Evolutionary conservation across 2,797 vertebrate genomes (phyloP), one percentile per base, ranked within the genome.

Genomic region (Toxotes lorentzi): DNA sequence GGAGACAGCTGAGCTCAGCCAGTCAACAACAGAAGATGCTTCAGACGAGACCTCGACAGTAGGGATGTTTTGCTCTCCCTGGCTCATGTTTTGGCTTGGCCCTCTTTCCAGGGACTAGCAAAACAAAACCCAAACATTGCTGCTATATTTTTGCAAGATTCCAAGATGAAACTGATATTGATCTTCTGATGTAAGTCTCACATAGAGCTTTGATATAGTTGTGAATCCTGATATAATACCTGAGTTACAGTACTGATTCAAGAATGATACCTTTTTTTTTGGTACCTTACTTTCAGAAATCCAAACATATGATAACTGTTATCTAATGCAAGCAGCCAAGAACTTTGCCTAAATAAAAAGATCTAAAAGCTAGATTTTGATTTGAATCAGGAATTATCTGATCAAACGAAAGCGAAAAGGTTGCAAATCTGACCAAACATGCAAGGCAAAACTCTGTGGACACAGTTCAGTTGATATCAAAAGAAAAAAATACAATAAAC

Each of bases 1-100:
- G 68, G 24, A 78, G 91, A 92, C 91, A 93, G 82, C 87, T 63
- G 91, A 94, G 89, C 90, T 88, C 78, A 75, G 86, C 74, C 85
- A 73, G 77, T 79, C 59, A 24, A 81, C 77, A 89, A 89, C 89
- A 89, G 90, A 68, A 85, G 79, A 88, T 80, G 80, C 79, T 83
- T 86, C 74, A 85, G 73, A 88, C 50, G 9, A 84, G 79, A 87
- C 85, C 83, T 77, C 61, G 56, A 83, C 76, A 74, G 82, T 58
- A 38, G 59, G 79, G 69, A 86, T 77, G 75, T 79, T 90, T 92
- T 88, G 76, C 82, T 83, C 82, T 90, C 79, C 58, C 64, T 60
- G 80, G 82, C 85, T 91, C 50, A 54, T 91, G 81, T 92, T 94
- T 92, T 87, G 82, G 71, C 87, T 88, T 78, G 70, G 83, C 81